A percentile compares a stretch with the other conserved stretches of the same genome.
Conservation (phyloP, 2,113 vertebrate genomes). For the Prochilodus magdalenae region DNA sequence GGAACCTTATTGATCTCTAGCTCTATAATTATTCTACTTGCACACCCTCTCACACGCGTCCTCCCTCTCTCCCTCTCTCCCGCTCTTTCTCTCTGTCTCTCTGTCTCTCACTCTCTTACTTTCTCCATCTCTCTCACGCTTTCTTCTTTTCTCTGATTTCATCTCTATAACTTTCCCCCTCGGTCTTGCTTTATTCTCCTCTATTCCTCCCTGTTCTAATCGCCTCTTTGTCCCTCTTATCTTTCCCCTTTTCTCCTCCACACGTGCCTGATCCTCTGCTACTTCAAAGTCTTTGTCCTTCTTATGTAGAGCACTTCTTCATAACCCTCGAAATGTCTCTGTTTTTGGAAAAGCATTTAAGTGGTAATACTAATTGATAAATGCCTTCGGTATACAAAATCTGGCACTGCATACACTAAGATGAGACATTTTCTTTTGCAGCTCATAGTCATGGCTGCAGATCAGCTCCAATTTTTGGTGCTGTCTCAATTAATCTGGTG, state of each 20-base stretch:
- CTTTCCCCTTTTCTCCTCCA: constrained; percentile 31
- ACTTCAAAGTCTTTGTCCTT: constrained; percentile 19
- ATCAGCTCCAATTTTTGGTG: too few relatives aligned
- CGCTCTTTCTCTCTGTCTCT: neutral
- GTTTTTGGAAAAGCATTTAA: neutral
- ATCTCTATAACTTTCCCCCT: constrained; percentile 26
- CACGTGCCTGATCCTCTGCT: constrained; percentile 34
- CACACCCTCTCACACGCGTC: constrained; percentile 26
- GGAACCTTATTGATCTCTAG: constrained; percentile 81
- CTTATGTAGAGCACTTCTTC: constrained; percentile 14
- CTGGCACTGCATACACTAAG: too few relatives aligned
- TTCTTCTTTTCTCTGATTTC: constrained; percentile 3
- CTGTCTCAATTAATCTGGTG: too few relatives aligned
- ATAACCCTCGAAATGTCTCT: constrained; percentile 22
- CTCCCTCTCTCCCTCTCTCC: neutral
- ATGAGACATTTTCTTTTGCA: too few relatives aligned
- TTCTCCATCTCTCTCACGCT: constrained; percentile 28
- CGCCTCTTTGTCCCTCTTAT: constrained; percentile 47
- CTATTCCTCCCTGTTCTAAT: constrained; percentile 31
- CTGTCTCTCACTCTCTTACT: constrained; percentile 6
- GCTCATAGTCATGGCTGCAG: too few relatives aligned
- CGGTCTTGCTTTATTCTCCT: neutral
- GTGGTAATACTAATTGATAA: neutral
- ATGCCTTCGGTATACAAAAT: neutral
- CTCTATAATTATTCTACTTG: constrained; percentile 69